Conservation (phyloP, 2,113 vertebrate species). For the Synodontis membranacea region DNA sequence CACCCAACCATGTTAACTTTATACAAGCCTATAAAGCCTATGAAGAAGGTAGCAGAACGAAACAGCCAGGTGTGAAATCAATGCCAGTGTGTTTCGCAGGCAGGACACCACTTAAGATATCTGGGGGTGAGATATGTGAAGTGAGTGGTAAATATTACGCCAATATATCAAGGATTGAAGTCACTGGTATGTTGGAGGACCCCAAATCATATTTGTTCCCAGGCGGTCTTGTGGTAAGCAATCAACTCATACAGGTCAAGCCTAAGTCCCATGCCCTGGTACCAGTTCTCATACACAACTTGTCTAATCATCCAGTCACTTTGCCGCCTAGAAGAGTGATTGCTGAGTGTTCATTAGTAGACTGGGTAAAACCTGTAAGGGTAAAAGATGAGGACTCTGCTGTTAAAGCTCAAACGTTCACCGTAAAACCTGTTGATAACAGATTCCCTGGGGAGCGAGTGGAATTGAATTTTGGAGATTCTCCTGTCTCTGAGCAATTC, state of each 20-base stretch:
- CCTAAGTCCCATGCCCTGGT: background rate
- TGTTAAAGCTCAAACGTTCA: background rate
- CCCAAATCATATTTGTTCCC: background rate
- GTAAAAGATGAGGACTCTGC: background rate
- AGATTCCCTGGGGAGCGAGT: too few relatives aligned
- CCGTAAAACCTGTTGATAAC: too few relatives aligned
- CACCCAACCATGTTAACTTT: background rate
- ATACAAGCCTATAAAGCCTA: background rate
- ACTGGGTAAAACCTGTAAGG: conserved; percentile 7
- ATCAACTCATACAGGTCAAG: background rate
- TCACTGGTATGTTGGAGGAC: background rate
- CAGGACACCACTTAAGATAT: background rate
- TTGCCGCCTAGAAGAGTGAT: background rate
- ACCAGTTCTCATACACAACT: background rate
- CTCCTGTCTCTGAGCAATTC: conserved; percentile 14
- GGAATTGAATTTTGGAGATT: background rate
- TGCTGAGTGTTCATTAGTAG: conserved; percentile 37
- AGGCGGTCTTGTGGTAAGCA: background rate
- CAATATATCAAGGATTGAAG: background rate
- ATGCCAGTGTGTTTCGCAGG: background rate
- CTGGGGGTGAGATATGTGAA: background rate
- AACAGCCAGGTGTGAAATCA: background rate
- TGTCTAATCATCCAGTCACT: background rate
- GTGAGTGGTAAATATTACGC: background rate
- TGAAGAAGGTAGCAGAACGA: background rate